Evolutionary conservation across 2,797 vertebrate species (phyloP).

Genomic region (Pseudomugil gertrudae): DNA sequence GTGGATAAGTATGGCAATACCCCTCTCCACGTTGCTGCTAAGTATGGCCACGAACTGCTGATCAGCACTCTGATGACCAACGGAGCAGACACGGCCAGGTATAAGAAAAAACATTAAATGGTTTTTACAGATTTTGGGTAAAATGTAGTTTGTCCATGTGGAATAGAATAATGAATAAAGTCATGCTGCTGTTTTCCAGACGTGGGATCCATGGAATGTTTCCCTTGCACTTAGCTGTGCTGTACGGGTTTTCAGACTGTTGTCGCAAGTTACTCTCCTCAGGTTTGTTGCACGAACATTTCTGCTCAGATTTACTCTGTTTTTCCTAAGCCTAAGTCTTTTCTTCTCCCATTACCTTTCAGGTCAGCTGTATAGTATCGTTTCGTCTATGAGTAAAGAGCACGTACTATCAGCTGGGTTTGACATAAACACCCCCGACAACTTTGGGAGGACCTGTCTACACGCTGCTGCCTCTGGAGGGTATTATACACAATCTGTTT

Average conservation of each 20-base stretch:
- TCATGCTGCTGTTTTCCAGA: constrained; percentile 67
- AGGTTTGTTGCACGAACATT: constrained; percentile 77
- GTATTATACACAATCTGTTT: constrained; percentile 71
- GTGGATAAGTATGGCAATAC: constrained; percentile 97
- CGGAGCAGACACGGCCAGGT: constrained; percentile 96
- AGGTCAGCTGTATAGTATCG: constrained; percentile 99
- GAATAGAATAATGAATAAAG: too few relatives aligned
- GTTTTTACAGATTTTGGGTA: background rate
- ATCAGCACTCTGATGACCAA: constrained; percentile 98
- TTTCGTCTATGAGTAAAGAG: constrained; percentile 98
- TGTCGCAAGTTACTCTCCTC: constrained; percentile 99
- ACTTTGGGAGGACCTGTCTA: constrained; percentile 97
- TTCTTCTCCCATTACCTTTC: constrained; percentile 7
- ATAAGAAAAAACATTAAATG: constrained; percentile 23
- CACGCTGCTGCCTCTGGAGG: constrained; percentile 98
- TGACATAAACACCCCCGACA: constrained; percentile 97
- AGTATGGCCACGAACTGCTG: constrained; percentile 97
- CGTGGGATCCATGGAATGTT: constrained; percentile 96
- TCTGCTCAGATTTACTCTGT: background rate
- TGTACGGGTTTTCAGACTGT: constrained; percentile 98
- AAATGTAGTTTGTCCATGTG: background rate
- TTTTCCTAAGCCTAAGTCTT: background rate
- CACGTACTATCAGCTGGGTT: constrained; percentile 96
- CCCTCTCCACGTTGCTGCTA: constrained; percentile 97
- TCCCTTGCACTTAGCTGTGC: constrained; percentile 96